Conservation (phyloP, 53 echinoderm and acorn worm species). For the Zoroaster sp. region DNA sequence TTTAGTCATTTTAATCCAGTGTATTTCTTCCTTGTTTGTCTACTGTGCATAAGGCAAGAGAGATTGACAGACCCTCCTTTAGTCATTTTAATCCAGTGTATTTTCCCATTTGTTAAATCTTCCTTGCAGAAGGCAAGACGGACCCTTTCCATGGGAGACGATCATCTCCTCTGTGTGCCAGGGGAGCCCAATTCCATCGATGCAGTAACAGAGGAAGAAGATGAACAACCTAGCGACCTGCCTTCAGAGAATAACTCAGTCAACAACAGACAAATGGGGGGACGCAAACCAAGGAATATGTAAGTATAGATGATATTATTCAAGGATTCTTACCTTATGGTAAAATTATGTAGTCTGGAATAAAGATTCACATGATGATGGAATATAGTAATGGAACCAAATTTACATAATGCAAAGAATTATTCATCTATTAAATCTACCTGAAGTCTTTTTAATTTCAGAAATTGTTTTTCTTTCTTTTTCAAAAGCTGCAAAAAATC, state of each 20-base stretch:
- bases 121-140: slow-evolving; percentile 70
- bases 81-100: background rate
- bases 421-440: background rate
- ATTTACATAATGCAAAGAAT: background rate
- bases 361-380: background rate
- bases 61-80: background rate
- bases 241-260: slow-evolving; percentile 68
- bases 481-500: too few relatives aligned
- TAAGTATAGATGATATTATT: slow-evolving; percentile 27
- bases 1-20: too few relatives aligned
- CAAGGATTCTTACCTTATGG: background rate
- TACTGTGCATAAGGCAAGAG: too few relatives aligned
- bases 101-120: background rate
- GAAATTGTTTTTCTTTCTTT: background rate
- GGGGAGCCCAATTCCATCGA: slow-evolving; percentile 78
- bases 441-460: background rate
- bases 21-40: too few relatives aligned
- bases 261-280: slow-evolving; percentile 72
- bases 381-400: background rate
- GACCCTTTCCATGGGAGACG: slow-evolving; percentile 83
- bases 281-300: slow-evolving; percentile 67
- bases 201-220: slow-evolving; percentile 76
- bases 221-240: slow-evolving; percentile 42
- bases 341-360: background rate
- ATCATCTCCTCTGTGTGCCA: slow-evolving; percentile 74